These are phyloP conservation scores for Lipophrys pholis DNA, from an alignment of 2,113 vertebrate species.

Conservation along the genomic window DNA sequence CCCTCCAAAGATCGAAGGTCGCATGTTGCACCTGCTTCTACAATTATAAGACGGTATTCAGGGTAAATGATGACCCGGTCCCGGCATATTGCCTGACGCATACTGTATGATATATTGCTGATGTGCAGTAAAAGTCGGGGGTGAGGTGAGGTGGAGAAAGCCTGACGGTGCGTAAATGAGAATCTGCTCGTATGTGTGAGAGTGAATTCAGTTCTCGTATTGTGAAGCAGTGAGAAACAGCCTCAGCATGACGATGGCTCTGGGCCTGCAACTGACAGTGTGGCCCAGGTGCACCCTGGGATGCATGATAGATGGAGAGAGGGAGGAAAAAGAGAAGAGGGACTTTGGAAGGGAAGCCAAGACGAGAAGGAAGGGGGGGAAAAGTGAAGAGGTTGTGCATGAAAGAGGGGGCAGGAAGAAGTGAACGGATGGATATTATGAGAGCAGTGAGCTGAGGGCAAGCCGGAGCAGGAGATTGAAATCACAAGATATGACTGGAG, in stretches of 20 bases:
- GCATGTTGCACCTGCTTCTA: background rate
- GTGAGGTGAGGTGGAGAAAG: conserved; percentile 30
- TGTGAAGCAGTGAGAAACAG: conserved; percentile 62
- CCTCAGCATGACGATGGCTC: conserved; percentile 63
- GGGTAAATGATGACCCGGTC: conserved; percentile 23
- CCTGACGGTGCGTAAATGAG: background rate
- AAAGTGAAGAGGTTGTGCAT: background rate
- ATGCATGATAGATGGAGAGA: conserved; percentile 36
- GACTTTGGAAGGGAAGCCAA: background rate
- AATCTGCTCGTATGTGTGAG: conserved; percentile 10
- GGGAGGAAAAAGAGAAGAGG: background rate
- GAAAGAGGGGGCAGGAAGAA: background rate
- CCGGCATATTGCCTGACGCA: conserved; percentile 4
- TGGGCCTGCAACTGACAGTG: conserved; percentile 49
- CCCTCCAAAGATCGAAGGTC: conserved; percentile 11
- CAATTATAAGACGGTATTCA: background rate
- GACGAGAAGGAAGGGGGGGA: background rate
- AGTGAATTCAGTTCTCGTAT: conserved; percentile 31
- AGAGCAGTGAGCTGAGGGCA: conserved; percentile 19
- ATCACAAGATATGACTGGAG: conserved; percentile 62
- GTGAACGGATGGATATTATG: background rate
- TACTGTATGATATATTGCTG: background rate
- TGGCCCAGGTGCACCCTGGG: conserved; percentile 62
- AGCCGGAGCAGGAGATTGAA: conserved; percentile 56
- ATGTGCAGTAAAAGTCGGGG: background rate